A percentile compares a stretch with the other conserved stretches of the same genome.
These are phyloP conservation scores for Pantherophis alleghaniensis DNA, from an alignment of 2,797 vertebrate species.

Conservation along the genomic window DNA sequence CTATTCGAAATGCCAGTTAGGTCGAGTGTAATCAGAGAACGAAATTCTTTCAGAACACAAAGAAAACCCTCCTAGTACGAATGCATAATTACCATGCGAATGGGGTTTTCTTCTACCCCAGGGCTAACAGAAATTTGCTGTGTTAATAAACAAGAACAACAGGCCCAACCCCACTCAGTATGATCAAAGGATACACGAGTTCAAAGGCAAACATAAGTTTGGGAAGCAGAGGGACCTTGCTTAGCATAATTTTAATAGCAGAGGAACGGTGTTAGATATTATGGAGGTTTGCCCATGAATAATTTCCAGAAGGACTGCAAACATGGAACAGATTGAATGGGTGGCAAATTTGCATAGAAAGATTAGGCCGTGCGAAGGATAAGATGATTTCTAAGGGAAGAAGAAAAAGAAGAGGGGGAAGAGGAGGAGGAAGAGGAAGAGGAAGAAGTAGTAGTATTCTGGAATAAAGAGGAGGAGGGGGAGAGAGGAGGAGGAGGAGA, in stretches of 20 bases:
- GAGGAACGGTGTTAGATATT: slow-evolving; percentile 45
- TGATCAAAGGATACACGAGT: slow-evolving; percentile 65
- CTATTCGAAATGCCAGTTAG: slow-evolving; percentile 67
- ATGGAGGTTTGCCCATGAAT: slow-evolving; percentile 37
- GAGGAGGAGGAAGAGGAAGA: background rate
- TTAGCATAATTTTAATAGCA: slow-evolving; percentile 62
- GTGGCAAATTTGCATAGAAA: slow-evolving; percentile 24
- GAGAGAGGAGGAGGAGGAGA: too few species aligned
- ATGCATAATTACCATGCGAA: slow-evolving; percentile 65
- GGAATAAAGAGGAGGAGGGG: too few species aligned
- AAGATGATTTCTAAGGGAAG: background rate
- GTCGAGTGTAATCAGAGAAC: slow-evolving; percentile 68
- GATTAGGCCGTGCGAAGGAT: background rate
- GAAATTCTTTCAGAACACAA: slow-evolving; percentile 70
- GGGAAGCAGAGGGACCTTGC: slow-evolving; percentile 50
- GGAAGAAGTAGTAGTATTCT: too few species aligned
- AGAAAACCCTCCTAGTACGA: slow-evolving; percentile 60
- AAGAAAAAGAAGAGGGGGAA: too few species aligned
- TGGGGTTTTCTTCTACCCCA: slow-evolving; percentile 57
- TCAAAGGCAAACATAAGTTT: slow-evolving; percentile 56
- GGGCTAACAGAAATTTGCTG: slow-evolving; percentile 51
- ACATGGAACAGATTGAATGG: slow-evolving; percentile 22
- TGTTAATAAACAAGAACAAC: slow-evolving; percentile 64
- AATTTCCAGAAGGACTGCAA: slow-evolving; percentile 51
- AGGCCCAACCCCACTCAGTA: slow-evolving; percentile 54